A percentile compares a stretch with the other conserved stretches of the same genome.
These are phyloP conservation scores for Enteromius trimaculatus DNA, from an alignment of 2,797 vertebrate genomes.

Conservation along the genomic window DNA sequence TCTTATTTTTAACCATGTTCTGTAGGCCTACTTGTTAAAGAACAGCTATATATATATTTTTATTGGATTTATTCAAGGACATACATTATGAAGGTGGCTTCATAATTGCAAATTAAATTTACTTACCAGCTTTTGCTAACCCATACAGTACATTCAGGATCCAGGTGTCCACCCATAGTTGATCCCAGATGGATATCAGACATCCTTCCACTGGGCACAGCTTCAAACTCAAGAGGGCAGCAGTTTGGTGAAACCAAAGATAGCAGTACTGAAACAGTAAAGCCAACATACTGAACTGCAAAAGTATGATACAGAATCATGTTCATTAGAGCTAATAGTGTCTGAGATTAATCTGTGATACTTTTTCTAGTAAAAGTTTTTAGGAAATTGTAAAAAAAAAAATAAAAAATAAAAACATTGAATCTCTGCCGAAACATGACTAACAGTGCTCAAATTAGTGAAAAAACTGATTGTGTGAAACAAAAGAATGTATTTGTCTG, in stretches of 20 bases:
- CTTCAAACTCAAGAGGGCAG: not conserved
- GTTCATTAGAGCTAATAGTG: not conserved
- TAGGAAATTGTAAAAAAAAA: slow-evolving; percentile 22
- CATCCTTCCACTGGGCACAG: not conserved
- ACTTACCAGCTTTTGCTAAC: not conserved
- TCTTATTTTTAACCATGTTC: not conserved
- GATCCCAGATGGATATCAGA: not conserved
- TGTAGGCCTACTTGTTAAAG: not conserved
- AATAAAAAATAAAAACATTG: slow-evolving; percentile 33
- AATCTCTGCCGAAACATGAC: slow-evolving; percentile 62
- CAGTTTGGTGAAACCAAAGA: not conserved
- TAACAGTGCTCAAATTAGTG: slow-evolving; percentile 61
- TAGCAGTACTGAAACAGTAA: not conserved
- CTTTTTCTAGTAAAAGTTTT: slow-evolving; percentile 15
- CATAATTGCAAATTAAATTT: not conserved
- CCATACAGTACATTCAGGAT: not conserved
- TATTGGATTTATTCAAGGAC: no score
- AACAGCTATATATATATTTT: not conserved
- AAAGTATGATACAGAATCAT: not conserved
- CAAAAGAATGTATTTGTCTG: slow-evolving; percentile 62
- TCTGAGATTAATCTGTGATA: not conserved
- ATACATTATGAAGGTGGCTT: not conserved
- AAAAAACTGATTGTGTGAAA: slow-evolving; percentile 64
- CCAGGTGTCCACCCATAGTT: not conserved
- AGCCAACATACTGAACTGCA: not conserved